Conservation (phyloP, 2,797 vertebrate species). For the Rhinella marina region DNA sequence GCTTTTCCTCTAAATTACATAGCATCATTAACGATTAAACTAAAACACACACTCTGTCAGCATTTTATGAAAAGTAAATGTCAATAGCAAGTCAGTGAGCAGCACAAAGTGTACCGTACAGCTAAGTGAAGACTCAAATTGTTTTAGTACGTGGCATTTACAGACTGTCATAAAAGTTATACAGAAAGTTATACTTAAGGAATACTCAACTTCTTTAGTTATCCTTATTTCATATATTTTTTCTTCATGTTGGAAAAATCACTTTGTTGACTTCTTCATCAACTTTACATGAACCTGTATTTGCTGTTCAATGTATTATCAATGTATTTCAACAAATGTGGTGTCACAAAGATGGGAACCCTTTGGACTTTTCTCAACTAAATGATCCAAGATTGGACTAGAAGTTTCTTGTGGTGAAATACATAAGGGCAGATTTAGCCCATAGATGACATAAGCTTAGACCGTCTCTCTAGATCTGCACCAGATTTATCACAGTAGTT, state of each 20-base stretch:
- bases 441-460: too few species aligned
- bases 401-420: too few species aligned
- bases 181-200: constrained; percentile 57
- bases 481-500: too few species aligned
- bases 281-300: not conserved
- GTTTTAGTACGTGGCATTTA: constrained; percentile 52
- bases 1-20: constrained; percentile 64
- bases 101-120: constrained; percentile 24
- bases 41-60: constrained; percentile 28
- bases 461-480: too few species aligned
- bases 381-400: too few species aligned
- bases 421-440: too few species aligned
- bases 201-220: constrained; percentile 62
- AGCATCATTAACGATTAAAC: constrained; percentile 48
- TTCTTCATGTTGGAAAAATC: constrained; percentile 1
- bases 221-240: not conserved
- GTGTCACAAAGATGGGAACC: not conserved
- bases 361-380: too few species aligned
- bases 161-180: constrained; percentile 29
- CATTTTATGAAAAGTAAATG: constrained; percentile 43
- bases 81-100: constrained; percentile 34
- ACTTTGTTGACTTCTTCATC: not conserved
- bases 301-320: not conserved
- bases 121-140: constrained; percentile 54
- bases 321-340: not conserved